Base-by-base conservation (phyloP, 2,797 vertebrate species). In the Pagetopsis macropterus region DNA sequence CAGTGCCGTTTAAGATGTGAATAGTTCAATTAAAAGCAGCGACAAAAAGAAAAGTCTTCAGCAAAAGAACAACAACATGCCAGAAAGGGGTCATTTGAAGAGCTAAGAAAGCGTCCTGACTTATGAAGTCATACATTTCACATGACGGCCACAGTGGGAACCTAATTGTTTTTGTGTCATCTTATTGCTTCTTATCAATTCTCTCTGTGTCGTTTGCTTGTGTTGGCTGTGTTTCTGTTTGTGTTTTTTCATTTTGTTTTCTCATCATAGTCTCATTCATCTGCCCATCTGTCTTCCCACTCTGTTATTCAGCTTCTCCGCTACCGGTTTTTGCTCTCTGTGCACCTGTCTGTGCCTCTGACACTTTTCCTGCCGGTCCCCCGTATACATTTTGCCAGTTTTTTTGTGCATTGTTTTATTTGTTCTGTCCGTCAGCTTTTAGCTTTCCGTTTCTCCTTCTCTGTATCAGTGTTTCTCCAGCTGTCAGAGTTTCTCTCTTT, bases 401-500 rank as follows among this genome's bases (percentile, higher is more conserved):
- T 77, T 63, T 69, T 55, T 64, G 33, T 45, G 8, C 48, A 12
- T 64, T 33, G 60, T 15, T 83, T 79, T 51, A 48, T 84, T 80
- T 75, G 65, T 76, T 86, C 66, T 82, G 55, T 90, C 76, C 59
- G 80, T 85, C 54, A 9, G 82, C 82, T 83, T 87, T 65, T 76
- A 31, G 81, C 80, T 88, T 77, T 14, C 78, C 83, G 73, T 85
- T 89, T 82, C 52, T 88, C 79, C 83, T 91, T 90, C 85, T 92
- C 77, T 73, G 68, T 76, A 76, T 89, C 88, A 94, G 93, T 93
- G 93, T 91, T 89, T 93, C 85, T 91, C 92, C 75, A 89, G 93
- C 90, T 93, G 93, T 92, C 92, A 94, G 90, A 91, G 90, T 93
- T 91, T 92, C 84, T 91, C 93, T 91, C 82, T 92, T 46, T 93